phyloP scores from a whole-genome alignment of 2,113 vertebrate genomes.

The Paramormyrops kingsleyae region DNA sequence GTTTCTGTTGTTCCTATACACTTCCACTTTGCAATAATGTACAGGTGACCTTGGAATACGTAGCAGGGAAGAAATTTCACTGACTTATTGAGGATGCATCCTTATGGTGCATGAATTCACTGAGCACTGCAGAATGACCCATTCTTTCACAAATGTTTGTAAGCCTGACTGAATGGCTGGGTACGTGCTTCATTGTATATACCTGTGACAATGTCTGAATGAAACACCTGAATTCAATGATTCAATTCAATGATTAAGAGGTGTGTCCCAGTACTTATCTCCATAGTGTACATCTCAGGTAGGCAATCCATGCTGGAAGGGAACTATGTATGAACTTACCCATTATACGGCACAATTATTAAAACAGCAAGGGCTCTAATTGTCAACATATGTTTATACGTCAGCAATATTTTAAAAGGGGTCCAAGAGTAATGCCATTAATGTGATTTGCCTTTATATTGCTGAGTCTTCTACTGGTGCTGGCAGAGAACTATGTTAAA shows the following conservation, averaged over 20 bases:
- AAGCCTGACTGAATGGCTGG: background rate
- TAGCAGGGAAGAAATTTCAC: too few relatives aligned
- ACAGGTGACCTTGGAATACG: too few relatives aligned
- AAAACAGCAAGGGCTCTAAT: conserved; percentile 51
- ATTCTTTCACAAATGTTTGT: background rate
- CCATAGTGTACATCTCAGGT: conserved; percentile 9
- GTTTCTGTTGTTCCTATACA: too few relatives aligned
- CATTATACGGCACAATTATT: conserved; percentile 29
- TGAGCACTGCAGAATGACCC: background rate
- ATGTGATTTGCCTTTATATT: conserved; percentile 26
- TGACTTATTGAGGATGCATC: background rate
- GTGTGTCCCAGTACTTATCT: background rate
- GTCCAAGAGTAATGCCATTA: conserved; percentile 30
- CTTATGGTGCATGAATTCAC: background rate
- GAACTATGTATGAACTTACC: conserved; percentile 37
- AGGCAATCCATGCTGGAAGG: conserved; percentile 37
- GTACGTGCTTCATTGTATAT: background rate
- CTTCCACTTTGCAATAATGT: too few relatives aligned
- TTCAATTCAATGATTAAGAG: background rate
- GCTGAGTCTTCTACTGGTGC: conserved; percentile 22
- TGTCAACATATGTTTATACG: conserved; percentile 43
- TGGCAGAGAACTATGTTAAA: conserved; percentile 17
- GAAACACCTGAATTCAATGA: background rate
- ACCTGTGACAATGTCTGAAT: background rate
- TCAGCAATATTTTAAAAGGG: conserved; percentile 55